These are phyloP conservation scores for Tenebrio molitor DNA, from an alignment of 1,140 invertebrate genomes.

Conservation along the genomic window DNA sequence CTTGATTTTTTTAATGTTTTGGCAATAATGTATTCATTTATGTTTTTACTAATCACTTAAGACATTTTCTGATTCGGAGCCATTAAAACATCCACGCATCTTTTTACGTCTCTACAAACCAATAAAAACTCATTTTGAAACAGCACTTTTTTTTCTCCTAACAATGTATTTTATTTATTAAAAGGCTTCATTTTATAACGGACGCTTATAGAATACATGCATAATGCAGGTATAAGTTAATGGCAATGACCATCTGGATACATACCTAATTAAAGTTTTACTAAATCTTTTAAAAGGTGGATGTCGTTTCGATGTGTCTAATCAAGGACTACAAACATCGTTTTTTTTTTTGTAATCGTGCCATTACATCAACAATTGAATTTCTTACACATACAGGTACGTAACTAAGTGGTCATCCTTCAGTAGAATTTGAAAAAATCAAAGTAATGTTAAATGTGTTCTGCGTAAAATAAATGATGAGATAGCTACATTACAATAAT, in stretches of 20 bases:
- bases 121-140: no score
- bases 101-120: not conserved
- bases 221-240: slow-evolving; percentile 32
- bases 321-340: slow-evolving; percentile 23
- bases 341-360: not conserved
- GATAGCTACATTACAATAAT: no score
- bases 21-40: not conserved
- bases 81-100: no score
- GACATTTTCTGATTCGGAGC: no score
- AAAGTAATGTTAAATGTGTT: not conserved
- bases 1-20: slow-evolving; percentile 8
- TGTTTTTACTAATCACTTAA: no score
- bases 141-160: not conserved
- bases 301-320: slow-evolving; percentile 29
- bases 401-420: slow-evolving; percentile 8
- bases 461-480: not conserved
- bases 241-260: not conserved
- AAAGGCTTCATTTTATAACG: not conserved
- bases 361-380: slow-evolving; percentile 23
- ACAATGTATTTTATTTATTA: not conserved
- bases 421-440: not conserved
- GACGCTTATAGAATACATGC: slow-evolving; percentile 16
- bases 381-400: not conserved
- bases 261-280: slow-evolving; percentile 41
- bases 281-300: slow-evolving; percentile 14